Percentiles rank a stretch among this genome's conserved stretches.
These are phyloP conservation scores for Morone saxatilis DNA, from an alignment of 2,113 vertebrate species.

Conservation along the genomic window DNA sequence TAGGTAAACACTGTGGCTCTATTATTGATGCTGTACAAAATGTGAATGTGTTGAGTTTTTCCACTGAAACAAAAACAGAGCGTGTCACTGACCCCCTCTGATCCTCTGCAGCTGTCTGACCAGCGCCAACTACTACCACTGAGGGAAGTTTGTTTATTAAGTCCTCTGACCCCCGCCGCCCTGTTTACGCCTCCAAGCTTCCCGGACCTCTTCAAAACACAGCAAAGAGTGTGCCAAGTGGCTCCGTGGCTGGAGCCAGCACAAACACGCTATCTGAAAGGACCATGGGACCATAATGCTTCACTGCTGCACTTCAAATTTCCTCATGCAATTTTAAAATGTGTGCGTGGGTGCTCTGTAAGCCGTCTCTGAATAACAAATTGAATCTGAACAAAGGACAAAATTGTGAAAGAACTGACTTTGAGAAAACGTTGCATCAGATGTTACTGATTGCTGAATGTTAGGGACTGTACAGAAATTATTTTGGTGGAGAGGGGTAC, in stretches of 20 bases:
- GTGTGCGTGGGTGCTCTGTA: not conserved
- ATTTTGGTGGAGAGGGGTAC: not conserved
- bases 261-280: conserved; percentile 28
- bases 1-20: not conserved
- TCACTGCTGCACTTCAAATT: conserved; percentile 16
- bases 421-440: not conserved
- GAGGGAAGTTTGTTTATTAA: conserved; percentile 55
- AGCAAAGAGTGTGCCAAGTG: conserved; percentile 44
- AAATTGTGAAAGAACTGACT: conserved; percentile 3
- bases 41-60: conserved; percentile 9
- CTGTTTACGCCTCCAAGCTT: conserved; percentile 67
- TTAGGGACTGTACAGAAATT: not conserved
- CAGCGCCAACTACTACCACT: conserved; percentile 17
- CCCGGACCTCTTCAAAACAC: conserved; percentile 57
- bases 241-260: conserved; percentile 22
- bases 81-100: conserved; percentile 20
- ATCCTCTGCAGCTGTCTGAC: conserved; percentile 63
- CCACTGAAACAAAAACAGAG: conserved; percentile 4
- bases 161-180: conserved; percentile 44
- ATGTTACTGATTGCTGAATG: not conserved
- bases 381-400: not conserved
- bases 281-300: conserved; percentile 4
- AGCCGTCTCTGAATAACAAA: not conserved
- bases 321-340: conserved; percentile 16
- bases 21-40: not conserved